Evolutionary conservation across 1,140 invertebrate genomes (phyloP), one percentile per base, ranked within the genome.

Genomic region (Drosophila ohnishii): DNA sequence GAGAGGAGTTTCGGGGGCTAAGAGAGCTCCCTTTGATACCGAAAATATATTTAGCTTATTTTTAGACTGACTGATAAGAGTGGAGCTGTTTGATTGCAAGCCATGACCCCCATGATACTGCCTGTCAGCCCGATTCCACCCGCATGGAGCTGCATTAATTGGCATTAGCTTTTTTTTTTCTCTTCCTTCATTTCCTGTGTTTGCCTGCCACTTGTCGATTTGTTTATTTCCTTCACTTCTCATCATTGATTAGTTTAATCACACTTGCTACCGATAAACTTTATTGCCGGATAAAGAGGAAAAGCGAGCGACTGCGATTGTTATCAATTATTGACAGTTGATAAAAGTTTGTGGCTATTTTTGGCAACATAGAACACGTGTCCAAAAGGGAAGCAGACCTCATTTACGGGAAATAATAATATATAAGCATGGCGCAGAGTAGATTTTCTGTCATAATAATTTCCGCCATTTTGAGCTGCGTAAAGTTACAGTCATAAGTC

Each of bases 181-280:
- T 3, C 37, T 42, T 39, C 11, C 64, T 71, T 58, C 51, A 70
- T 71, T 70, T 59, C 65, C 67, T 71, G 53, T 71, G 35, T 72
- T 71, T 71, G 69, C 25, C 55, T 11, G 35, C n/a, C 69, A 72
- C 69, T 72, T 42, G 69, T n/a, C 65, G 44, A 50, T 72, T 72
- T 70, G 42, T 70, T 70, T 70, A 48, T 48, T 56, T 71, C 25
- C 63, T 10, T 19, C 32, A 22, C 13, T 22, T 25, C 9, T 14
- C 22, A 30, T 56, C 50, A 56, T 66, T 59, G 65, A 71, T 71
- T 59, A 16, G 14, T 13, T 25, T 72, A 59, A 72, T 72, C 69
- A 39, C 53, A 71, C 66, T 30, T 56, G 66, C 35, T 34, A 13
- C 53, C 50, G 69, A 72, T 72, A 71, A 72, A 45, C 16, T 34